A percentile compares a stretch with the other conserved stretches of the same genome.
These are phyloP conservation scores for Phyto melanocephala DNA, from an alignment of 2,888 invertebrate species.

Conservation along the genomic window DNA sequence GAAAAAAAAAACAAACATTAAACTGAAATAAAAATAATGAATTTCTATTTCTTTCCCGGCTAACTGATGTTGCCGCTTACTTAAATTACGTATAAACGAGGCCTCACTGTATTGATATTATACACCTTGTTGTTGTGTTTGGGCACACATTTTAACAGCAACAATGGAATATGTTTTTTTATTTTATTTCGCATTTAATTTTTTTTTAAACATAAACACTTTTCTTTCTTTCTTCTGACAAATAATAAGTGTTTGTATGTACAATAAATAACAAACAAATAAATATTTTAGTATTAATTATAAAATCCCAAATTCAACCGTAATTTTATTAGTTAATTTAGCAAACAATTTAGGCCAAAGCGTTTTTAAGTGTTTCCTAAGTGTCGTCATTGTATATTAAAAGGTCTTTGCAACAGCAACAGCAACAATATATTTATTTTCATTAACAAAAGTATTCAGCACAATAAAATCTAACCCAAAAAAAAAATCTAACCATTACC, in stretches of 20 bases:
- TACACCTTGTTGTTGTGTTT: no score
- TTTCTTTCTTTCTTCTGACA: no score
- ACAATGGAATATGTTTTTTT: no score
- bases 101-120: no score
- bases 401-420: not conserved
- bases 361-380: not conserved
- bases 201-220: no score
- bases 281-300: not conserved
- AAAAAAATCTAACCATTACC: not conserved
- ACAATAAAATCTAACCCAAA: not conserved
- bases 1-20: no score
- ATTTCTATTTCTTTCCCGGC: no score
- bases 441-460: not conserved
- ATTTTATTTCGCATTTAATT: no score
- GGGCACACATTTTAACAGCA: no score
- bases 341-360: not conserved
- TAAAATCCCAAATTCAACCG: not conserved
- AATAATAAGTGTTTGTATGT: not conserved
- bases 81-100: no score
- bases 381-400: not conserved
- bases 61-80: no score
- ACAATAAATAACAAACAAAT: not conserved
- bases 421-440: not conserved
- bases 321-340: not conserved
- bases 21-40: no score